Percentiles rank a stretch among this genome's conserved stretches.
Conservation (phyloP, 2,888 invertebrate genomes). For the Hedya salicella region DNA sequence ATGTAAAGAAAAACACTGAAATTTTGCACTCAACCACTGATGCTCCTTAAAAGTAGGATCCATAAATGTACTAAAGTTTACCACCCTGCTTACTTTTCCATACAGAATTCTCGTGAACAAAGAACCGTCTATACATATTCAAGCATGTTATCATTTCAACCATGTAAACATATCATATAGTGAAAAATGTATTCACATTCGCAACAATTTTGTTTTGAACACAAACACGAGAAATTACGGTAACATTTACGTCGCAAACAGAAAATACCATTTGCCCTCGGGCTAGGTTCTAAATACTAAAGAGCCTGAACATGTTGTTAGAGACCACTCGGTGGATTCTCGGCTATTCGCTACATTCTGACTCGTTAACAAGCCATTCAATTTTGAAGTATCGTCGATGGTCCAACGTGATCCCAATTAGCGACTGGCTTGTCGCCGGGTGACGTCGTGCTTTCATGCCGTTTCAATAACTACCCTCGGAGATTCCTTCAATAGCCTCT, state of each 20-base stretch:
- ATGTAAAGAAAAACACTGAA: background rate
- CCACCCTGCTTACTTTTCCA: background rate
- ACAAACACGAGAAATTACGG: slow-evolving; percentile 4
- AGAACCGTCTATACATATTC: background rate
- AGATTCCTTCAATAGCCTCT: slow-evolving; percentile 82
- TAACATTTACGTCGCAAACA: slow-evolving; percentile 23
- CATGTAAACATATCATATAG: background rate
- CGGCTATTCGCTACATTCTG: slow-evolving; percentile 74
- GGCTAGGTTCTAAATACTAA: slow-evolving; percentile 43
- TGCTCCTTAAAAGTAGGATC: background rate
- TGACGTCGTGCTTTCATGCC: slow-evolving; percentile 83
- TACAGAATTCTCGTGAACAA: background rate
- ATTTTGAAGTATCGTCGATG: slow-evolving; percentile 83
- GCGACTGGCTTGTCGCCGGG: slow-evolving; percentile 79
- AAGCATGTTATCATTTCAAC: background rate
- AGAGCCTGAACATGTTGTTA: slow-evolving; percentile 53
- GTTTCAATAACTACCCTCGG: slow-evolving; percentile 83
- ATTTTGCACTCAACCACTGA: too few relatives aligned
- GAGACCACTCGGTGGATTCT: slow-evolving; percentile 67
- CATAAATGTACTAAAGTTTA: background rate
- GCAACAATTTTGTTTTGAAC: background rate
- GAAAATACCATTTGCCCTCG: slow-evolving; percentile 31
- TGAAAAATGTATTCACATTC: background rate
- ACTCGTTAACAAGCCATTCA: slow-evolving; percentile 83
- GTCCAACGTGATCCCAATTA: slow-evolving; percentile 83